Evolutionary conservation across 2,888 invertebrate genomes (phyloP), one percentile per base, ranked within the genome.

Genomic region (Clusia tigrina): DNA sequence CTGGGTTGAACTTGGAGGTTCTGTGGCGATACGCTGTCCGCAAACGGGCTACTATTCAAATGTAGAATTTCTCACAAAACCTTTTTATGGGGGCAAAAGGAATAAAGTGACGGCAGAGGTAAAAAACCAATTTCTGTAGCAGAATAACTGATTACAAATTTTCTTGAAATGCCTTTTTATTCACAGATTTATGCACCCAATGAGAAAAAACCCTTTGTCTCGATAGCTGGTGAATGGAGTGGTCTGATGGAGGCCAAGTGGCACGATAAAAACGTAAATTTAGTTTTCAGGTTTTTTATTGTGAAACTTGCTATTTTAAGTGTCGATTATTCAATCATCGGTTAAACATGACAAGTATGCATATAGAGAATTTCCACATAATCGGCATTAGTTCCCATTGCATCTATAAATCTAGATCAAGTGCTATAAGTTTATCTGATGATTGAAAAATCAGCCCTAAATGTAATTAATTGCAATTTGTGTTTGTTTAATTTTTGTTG

Each of bases 1-100:
- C 1, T 99, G 99, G 98, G 94, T 99, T 77, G 99, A 99, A 83
- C 86, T 99, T 22, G 98, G 98, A 60, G 99, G 99, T 15, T 90
- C 92, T 1, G 93, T 96, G 1, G 89, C 89, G 60, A 94, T 99
- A 67, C 90, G 89, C 60, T 99, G 98, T 84, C 90, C 90, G 9
- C 95, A 98, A 84, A 96, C 96, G 0, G 98, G 96, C 6, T 98
- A 95, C 81, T 89, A 89, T 78, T 95, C 97, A 17, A 91, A 91
- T 78, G 88, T 99, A 12, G 98, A 99, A 83, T 99, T 99, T 85
- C 86, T 95, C 63, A 98, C 98, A 2, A 99, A 99, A 85, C 98
- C 98, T 0, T 98, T 98, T 85, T 98, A 98, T 83, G 97, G 97
- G 18, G 97, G 96, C 65, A 97, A 96, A 85, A 94, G 95, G 74